Conservation (phyloP, 2,797 vertebrate species). For the Anableps anableps region DNA sequence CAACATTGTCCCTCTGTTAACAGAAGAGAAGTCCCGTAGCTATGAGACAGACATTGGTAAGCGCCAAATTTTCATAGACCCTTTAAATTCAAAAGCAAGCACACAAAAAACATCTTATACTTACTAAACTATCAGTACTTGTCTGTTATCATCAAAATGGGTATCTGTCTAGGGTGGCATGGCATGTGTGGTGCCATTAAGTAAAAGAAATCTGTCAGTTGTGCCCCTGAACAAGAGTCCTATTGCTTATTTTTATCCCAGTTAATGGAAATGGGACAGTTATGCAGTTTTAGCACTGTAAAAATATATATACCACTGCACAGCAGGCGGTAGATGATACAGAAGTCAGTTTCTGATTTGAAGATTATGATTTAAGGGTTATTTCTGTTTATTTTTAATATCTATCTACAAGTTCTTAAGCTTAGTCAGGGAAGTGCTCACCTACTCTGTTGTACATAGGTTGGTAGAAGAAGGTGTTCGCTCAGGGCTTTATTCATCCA, state of each 20-base stretch:
- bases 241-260: not conserved
- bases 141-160: too few species aligned
- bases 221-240: not conserved
- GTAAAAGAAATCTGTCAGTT: not conserved
- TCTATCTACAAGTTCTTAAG: not conserved
- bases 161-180: too few species aligned
- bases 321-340: not conserved
- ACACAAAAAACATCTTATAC: not conserved
- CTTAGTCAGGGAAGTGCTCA: not conserved
- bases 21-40: constrained; percentile 66
- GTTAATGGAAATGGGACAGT: not conserved
- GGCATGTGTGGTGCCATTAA: not conserved
- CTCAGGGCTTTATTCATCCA: not conserved
- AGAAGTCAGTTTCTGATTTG: not conserved
- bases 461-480: not conserved
- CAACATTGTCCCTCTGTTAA: constrained; percentile 77
- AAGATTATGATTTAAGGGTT: not conserved
- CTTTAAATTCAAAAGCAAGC: constrained; percentile 12
- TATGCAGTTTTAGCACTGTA: not conserved
- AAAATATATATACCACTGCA: not conserved
- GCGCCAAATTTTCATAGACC: constrained; percentile 29
- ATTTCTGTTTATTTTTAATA: not conserved
- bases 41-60: constrained; percentile 61
- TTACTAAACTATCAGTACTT: not conserved
- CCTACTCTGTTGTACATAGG: not conserved